Evolutionary conservation across 2,888 invertebrate species (phyloP).

Genomic region (Falcaria lacertinaria): DNA sequence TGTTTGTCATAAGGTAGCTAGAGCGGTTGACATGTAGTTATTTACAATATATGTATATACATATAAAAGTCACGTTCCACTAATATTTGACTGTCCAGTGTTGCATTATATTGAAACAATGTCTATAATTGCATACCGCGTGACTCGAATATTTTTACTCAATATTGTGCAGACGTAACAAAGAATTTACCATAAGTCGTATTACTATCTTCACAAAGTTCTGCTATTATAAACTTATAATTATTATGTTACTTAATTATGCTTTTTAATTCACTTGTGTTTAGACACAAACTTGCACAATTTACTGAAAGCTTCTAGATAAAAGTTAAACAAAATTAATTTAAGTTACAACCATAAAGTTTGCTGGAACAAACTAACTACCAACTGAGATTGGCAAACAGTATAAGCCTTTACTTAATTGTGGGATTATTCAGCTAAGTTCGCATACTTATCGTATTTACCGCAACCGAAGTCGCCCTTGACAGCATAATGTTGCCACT

Average conservation of each 20-base stretch:
- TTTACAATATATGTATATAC: not conserved
- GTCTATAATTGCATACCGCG: constrained; percentile 34
- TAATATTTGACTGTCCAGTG: constrained; percentile 51
- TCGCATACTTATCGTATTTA: constrained; percentile 52
- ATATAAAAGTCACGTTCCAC: constrained; percentile 53
- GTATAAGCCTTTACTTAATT: constrained; percentile 51
- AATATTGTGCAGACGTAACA: not conserved
- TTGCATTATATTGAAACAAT: constrained; percentile 34
- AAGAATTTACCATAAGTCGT: too few relatives aligned
- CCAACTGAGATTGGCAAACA: constrained; percentile 32
- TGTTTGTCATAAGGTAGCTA: too few relatives aligned
- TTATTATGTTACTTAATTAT: too few relatives aligned
- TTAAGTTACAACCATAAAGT: constrained; percentile 25
- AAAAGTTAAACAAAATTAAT: constrained; percentile 14
- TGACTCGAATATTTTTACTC: not conserved
- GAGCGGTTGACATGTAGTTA: too few relatives aligned
- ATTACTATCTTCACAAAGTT: not conserved
- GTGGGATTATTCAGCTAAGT: constrained; percentile 51
- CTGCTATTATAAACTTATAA: not conserved
- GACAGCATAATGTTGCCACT: constrained; percentile 20
- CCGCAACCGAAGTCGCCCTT: constrained; percentile 32
- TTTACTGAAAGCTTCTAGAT: not conserved
- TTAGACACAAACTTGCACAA: not conserved
- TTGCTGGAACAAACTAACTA: constrained; percentile 25
- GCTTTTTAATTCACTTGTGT: not conserved